Conservation (phyloP, 2,888 invertebrate genomes). For the Leptopterna dolabrata region DNA sequence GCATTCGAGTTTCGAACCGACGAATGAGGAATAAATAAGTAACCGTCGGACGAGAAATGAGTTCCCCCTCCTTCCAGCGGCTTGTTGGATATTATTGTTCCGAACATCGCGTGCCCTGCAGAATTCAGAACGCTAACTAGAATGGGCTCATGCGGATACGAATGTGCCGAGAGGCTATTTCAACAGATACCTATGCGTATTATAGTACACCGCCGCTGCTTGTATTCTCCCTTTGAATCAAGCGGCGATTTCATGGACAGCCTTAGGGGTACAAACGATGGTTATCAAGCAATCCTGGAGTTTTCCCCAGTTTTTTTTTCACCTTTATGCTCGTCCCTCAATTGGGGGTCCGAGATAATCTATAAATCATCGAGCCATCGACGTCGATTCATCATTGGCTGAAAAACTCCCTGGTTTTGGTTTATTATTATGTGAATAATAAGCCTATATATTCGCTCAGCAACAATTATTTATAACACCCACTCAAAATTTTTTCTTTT, state of each 20-base stretch:
- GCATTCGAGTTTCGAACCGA: background rate
- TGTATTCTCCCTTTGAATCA: background rate
- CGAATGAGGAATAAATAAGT: background rate
- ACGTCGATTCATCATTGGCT: too few relatives aligned
- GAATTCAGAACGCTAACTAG: background rate
- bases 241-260: background rate
- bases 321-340: too few relatives aligned
- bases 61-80: background rate
- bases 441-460: too few relatives aligned
- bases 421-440: too few relatives aligned
- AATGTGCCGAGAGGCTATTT: background rate
- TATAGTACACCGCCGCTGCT: background rate
- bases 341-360: too few relatives aligned
- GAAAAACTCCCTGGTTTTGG: too few relatives aligned
- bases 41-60: background rate
- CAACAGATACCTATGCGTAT: background rate
- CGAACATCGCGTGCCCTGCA: background rate
- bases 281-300: background rate
- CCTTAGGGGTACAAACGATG: background rate
- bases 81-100: background rate
- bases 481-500: too few relatives aligned
- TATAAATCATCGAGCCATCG: too few relatives aligned
- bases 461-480: too few relatives aligned
- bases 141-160: slow-evolving; percentile 6
- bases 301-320: background rate